Conservation (phyloP, 2,888 invertebrate genomes). For the Furcula furcula region DNA sequence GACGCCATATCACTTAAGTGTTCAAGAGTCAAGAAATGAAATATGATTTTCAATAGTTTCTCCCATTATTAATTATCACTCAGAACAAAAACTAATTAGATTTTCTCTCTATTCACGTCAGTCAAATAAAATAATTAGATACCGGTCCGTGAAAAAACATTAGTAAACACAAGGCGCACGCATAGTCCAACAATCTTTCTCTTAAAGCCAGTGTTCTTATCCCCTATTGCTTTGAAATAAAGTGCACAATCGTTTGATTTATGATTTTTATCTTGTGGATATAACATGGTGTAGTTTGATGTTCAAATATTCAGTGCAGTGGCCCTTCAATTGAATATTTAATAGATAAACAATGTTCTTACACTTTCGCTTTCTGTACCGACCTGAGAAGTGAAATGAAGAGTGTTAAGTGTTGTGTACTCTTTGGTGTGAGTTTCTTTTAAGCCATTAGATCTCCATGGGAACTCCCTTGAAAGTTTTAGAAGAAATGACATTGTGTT, state of each 20-base stretch:
- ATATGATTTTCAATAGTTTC: neutral
- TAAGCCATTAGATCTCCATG: too few relatives aligned
- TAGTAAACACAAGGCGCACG: constrained; percentile 7
- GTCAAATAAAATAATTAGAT: constrained; percentile 17
- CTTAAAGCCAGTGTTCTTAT: neutral
- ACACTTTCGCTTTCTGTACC: constrained; percentile 33
- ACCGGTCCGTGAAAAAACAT: constrained; percentile 10
- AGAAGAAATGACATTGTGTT: too few relatives aligned
- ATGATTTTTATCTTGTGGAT: neutral
- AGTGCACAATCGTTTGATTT: constrained; percentile 4
- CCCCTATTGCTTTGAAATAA: neutral
- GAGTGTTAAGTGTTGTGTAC: constrained; percentile 19
- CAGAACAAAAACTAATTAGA: constrained; percentile 13
- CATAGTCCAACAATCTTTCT: neutral
- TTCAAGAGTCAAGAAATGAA: too few relatives aligned
- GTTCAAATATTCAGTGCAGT: constrained; percentile 9
- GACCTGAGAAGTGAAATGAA: constrained; percentile 27
- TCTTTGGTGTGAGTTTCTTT: constrained; percentile 1
- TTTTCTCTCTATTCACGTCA: constrained; percentile 9
- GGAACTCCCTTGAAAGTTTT: neutral
- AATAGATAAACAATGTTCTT: constrained; percentile 33
- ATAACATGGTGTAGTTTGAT: constrained; percentile 5
- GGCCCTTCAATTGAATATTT: constrained; percentile 31
- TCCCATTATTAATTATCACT: constrained; percentile 4
- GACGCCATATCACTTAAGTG: too few relatives aligned